Base-by-base conservation (phyloP, 2,113 vertebrate species). In the Raja brachyura region DNA sequence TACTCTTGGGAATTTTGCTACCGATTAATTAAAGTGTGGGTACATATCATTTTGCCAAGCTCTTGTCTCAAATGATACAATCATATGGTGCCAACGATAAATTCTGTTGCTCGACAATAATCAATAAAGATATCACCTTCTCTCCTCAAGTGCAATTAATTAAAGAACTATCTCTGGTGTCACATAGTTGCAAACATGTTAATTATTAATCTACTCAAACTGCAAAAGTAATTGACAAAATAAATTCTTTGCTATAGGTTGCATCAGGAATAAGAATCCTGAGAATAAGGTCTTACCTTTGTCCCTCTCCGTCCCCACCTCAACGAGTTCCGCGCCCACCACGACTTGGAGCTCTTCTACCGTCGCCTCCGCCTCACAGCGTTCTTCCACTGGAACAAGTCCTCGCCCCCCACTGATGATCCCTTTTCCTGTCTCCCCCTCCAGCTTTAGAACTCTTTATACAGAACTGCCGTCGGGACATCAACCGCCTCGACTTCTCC, bases 141-240 rank as follows among this genome's bases (percentile, higher is more conserved):
- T 39, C 33, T 90, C 16, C 33, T 90, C 63, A 48, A 31, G 31
- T 31, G 20, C 70, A 39, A 90, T 90, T 90, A 70, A 90, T 90
- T 70, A 90, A 33, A 28, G 59, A 16, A 22, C 63, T 70, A 39
- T 90, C 63, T 70, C 56, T 8, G 3, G 22, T 33, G 31, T 68
- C 88, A 70, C n/a, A 66, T 66, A 8, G 85, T 90, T 90, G 54
- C 59, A 66, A 61, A 90, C 31, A 90, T 1, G 20, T 39, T 90
- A 90, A 90, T 90, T 61, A 90, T 90, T 66, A n/a, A 90, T 61
- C 83, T 63, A 63, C 39, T 63, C 59, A 63, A 66, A 70, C 68
- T 90, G 33, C n/a, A 90, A 70, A 90, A 90, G 48, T 70, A 90
- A 90, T 90, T 70, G 63, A 70, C 88, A 90, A 90, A 70, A 70